Evolutionary conservation across 2,113 vertebrate species (phyloP).

Genomic region (Pavo muticus): DNA sequence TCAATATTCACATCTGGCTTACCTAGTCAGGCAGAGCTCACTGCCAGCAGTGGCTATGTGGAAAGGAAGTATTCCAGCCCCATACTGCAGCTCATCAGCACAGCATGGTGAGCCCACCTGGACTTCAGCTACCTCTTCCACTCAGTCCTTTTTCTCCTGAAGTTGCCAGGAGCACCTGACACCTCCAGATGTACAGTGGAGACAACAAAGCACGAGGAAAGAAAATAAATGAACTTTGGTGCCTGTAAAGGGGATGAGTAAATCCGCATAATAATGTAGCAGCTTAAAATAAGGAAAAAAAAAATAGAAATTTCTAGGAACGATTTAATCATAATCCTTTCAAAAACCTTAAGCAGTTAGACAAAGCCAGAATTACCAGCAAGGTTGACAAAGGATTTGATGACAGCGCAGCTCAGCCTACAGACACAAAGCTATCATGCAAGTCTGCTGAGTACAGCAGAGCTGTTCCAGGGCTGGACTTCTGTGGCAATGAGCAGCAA

Average conservation of each 20-base stretch:
- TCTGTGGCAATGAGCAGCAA: background rate
- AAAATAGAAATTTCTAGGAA: background rate
- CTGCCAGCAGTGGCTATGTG: background rate
- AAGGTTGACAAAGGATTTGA: conserved; percentile 26
- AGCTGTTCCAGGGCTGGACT: background rate
- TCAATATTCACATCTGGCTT: background rate
- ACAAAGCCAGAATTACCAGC: conserved; percentile 4
- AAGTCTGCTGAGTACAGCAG: background rate
- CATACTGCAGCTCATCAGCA: background rate
- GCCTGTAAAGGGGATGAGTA: background rate
- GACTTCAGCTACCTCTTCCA: background rate
- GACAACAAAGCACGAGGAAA: fast-evolving
- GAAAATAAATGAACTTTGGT: background rate
- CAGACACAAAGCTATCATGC: background rate
- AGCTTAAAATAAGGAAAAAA: background rate
- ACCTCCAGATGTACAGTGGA: background rate
- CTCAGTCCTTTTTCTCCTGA: background rate
- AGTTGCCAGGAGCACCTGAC: background rate
- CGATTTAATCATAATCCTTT: conserved; percentile 9
- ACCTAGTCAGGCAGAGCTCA: background rate
- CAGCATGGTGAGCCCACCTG: background rate
- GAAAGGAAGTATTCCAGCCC: background rate
- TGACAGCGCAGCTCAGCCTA: background rate
- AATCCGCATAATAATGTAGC: background rate
- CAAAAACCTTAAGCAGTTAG: conserved; percentile 6